Evolutionary conservation across 2,797 vertebrate genomes (phyloP), one percentile per base, ranked within the genome.

Genomic region (Ptychadena robeensis): DNA sequence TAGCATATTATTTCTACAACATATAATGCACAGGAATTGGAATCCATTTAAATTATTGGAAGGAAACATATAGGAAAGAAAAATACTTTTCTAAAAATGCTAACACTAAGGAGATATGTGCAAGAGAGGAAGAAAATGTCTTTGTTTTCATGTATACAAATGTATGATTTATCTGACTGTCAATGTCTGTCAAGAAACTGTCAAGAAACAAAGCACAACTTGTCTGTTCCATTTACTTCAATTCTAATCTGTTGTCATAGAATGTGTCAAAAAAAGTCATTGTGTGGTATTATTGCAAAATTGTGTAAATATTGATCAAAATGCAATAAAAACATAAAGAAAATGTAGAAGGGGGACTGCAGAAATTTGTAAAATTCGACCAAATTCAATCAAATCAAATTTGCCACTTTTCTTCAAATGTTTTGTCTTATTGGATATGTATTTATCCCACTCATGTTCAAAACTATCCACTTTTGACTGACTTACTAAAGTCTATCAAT

Each of bases 31-130:
- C 15, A 65, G 28, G 40, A 64, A 64, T 57, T 64, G 35, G 4
- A 1, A 31, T 40, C 9, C 37, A 65, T 14, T 40, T 34, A 64
- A 64, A 63, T 35, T 65, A 34, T 75, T 75, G 9, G 14, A 38
- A 38, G 25, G 28, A 75, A 75, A 40, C 73, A 65, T 30, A 63
- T 63, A 64, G 14, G 35, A 66, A 44, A 65, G 37, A 38, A 25
- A 69, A 38, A 37, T 31, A 31, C 14, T 66, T 66, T 66, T 32
- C 10, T 31, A n/a, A 40, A 44, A 77, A 40, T 35, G 3, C 27
- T 61, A 25, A 66, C 22, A 57, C 5, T 66, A 65, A 65, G 25
- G 15, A 65, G 32, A 57, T 32, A 57, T 25, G 6, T 18, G 31
- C 11, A 30, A 12, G 28, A 34, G 11, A 28, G 30, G 2, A 61